phyloP scores from a whole-genome alignment of 2,888 invertebrate species.

The Polia nebulosa region DNA sequence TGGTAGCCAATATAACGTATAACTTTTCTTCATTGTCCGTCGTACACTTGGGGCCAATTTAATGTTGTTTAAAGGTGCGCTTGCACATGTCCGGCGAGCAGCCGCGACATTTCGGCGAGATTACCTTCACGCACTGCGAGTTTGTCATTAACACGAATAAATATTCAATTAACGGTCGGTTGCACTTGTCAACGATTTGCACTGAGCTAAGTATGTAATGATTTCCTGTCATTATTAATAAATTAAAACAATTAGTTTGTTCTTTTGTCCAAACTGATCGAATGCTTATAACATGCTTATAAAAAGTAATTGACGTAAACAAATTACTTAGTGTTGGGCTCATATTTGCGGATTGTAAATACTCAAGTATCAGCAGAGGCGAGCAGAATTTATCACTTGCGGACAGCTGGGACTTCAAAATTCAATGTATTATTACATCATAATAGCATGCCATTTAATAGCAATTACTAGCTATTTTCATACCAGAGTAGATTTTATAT shows the following conservation, averaged over 20 bases:
- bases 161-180: constrained; percentile 52
- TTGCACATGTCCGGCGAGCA: constrained; percentile 48
- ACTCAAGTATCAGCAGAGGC: background rate
- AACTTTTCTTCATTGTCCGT: constrained; percentile 54
- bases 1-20: constrained; percentile 51
- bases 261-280: constrained; percentile 27
- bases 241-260: constrained; percentile 26
- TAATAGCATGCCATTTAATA: constrained; percentile 10
- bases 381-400: constrained; percentile 1
- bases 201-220: constrained; percentile 34
- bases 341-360: constrained; percentile 12
- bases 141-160: constrained; percentile 55
- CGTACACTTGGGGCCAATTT: constrained; percentile 59
- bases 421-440: constrained; percentile 8
- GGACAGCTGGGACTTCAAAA: background rate
- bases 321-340: constrained; percentile 10
- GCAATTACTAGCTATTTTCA: constrained; percentile 17
- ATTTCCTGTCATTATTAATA: constrained; percentile 40
- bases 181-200: constrained; percentile 44
- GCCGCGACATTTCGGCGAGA: constrained; percentile 56
- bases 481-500: constrained; percentile 3
- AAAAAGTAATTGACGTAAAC: constrained; percentile 21
- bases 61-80: constrained; percentile 60
- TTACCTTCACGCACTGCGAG: constrained; percentile 42
- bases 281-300: constrained; percentile 22